Conservation (phyloP, 1,140 invertebrate genomes). For the Drosophila elegans region DNA sequence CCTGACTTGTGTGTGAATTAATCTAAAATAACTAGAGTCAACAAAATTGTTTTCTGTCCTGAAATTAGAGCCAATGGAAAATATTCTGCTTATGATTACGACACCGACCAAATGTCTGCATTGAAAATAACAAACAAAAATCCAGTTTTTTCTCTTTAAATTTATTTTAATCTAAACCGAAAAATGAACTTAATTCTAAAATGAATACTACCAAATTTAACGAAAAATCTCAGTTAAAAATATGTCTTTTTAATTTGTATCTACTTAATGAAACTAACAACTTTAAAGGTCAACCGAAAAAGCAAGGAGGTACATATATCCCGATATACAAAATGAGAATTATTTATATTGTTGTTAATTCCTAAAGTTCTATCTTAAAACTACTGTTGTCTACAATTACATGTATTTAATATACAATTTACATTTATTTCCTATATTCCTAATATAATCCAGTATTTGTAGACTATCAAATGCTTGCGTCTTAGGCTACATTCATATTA, state of each 20-base stretch:
- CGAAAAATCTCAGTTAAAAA: neutral
- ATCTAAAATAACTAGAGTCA: constrained; percentile 55
- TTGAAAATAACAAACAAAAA: neutral
- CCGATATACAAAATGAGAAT: neutral
- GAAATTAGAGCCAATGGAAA: constrained; percentile 20
- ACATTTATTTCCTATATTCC: neutral
- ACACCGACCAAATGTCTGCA: neutral
- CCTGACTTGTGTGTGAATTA: constrained; percentile 58
- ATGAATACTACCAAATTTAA: neutral
- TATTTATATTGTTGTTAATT: constrained; percentile 4
- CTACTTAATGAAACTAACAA: neutral
- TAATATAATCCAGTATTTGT: constrained; percentile 18
- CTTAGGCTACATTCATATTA: constrained; percentile 33
- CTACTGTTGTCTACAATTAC: constrained; percentile 12
- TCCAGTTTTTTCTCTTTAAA: neutral
- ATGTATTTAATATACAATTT: constrained; percentile 30
- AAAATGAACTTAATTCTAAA: neutral
- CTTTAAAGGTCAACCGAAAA: neutral
- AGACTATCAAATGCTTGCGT: constrained; percentile 55
- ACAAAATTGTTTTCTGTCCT: constrained; percentile 38
- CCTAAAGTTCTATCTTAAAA: constrained; percentile 14
- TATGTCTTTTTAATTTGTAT: neutral
- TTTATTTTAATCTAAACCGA: neutral
- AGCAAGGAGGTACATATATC: neutral
- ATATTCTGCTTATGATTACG: constrained; percentile 6